Conservation (phyloP, 2,797 vertebrate genomes). For the Toxotes lorentzi region DNA sequence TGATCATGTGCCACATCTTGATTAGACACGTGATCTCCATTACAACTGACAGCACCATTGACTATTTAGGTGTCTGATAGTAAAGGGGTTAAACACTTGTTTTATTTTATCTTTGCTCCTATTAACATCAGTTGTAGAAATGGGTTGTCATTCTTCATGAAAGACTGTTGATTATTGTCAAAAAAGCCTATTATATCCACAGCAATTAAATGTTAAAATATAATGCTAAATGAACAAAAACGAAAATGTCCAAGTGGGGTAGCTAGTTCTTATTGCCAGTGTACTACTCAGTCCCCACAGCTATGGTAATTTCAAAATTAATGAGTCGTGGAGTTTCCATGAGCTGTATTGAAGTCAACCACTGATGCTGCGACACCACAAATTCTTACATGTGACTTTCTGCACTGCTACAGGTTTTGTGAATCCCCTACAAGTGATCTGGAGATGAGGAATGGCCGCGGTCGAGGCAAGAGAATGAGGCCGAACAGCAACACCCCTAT, state of each 20-base stretch:
- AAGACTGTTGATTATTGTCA: not conserved
- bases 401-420: constrained; percentile 89
- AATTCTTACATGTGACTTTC: constrained; percentile 23
- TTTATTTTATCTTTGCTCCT: not conserved
- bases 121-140: not conserved
- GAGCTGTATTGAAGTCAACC: constrained; percentile 6
- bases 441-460: constrained; percentile 98
- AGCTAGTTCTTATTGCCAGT: not conserved
- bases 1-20: constrained; percentile 19
- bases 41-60: not conserved
- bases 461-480: constrained; percentile 96
- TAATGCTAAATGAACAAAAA: constrained; percentile 6
- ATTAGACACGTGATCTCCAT: constrained; percentile 5
- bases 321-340: not conserved
- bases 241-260: not conserved
- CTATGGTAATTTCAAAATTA: not conserved
- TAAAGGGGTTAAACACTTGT: not conserved
- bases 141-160: not conserved
- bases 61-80: constrained; percentile 2
- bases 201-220: constrained; percentile 9
- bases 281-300: not conserved
- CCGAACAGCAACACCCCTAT: constrained; percentile 96
- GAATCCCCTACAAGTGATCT: constrained; percentile 99
- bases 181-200: not conserved
- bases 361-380: constrained; percentile 3